Conservation (phyloP, 2,113 vertebrate species). For the Epinephelus cyanopodus region DNA sequence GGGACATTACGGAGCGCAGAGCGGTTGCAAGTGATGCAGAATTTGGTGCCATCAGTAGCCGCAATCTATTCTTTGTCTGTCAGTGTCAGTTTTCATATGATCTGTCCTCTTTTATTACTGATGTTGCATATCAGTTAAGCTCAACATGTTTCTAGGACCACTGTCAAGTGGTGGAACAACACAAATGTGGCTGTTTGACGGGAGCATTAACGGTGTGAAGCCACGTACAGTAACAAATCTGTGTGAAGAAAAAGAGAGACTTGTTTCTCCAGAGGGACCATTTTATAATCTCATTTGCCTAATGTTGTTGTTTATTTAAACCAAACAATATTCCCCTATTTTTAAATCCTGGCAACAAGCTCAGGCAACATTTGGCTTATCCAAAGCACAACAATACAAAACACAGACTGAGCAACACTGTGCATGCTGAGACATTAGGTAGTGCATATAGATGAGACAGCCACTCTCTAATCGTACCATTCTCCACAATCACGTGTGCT, state of each 20-base stretch:
- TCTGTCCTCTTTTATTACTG: background rate
- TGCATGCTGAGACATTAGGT: conserved; percentile 17
- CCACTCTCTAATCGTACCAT: background rate
- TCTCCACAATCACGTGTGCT: background rate
- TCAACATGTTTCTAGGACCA: background rate
- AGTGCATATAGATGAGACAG: conserved; percentile 21
- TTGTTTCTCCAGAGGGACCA: conserved; percentile 4
- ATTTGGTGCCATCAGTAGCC: too few relatives aligned
- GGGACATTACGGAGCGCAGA: too few relatives aligned
- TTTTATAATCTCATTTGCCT: conserved; percentile 24
- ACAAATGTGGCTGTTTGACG: background rate
- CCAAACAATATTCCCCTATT: background rate
- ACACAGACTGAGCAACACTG: background rate
- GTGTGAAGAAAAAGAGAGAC: background rate
- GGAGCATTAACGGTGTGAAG: conserved; percentile 1
- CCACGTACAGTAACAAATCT: background rate
- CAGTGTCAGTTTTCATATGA: background rate
- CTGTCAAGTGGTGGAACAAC: conserved; percentile 4
- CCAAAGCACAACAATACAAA: conserved; percentile 27
- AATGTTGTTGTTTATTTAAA: background rate
- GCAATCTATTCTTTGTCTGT: too few relatives aligned
- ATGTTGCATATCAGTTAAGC: background rate
- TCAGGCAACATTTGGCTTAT: conserved; percentile 10
- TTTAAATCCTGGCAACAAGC: conserved; percentile 19
- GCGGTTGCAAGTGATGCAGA: too few relatives aligned